These are phyloP conservation scores for Corbicula japonica DNA, from an alignment of 2,888 invertebrate genomes.

Conservation along the genomic window DNA sequence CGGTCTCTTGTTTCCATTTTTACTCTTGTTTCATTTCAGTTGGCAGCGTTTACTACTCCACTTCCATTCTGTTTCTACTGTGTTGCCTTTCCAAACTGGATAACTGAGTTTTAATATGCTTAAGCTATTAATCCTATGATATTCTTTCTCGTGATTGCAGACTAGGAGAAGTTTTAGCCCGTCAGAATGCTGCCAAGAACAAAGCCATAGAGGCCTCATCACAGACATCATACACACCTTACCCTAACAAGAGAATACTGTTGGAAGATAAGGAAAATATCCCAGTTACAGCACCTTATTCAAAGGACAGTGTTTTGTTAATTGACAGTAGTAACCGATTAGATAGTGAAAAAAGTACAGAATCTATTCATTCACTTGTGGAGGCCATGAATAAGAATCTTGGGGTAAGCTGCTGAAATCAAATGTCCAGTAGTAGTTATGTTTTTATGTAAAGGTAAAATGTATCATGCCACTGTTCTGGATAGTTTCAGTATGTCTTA, in stretches of 20 bases:
- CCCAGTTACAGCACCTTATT: constrained; percentile 11
- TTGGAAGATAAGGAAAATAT: constrained; percentile 71
- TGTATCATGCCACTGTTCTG: too few relatives aligned
- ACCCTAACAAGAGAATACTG: constrained; percentile 12
- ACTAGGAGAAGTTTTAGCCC: constrained; percentile 76
- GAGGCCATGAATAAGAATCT: constrained; percentile 81
- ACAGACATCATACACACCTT: constrained; percentile 15
- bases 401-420: constrained; percentile 82
- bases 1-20: not conserved
- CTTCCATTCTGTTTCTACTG: not conserved
- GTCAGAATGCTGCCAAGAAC: constrained; percentile 65
- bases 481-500: too few relatives aligned
- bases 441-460: too few relatives aligned
- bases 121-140: too few relatives aligned
- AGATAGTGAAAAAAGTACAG: constrained; percentile 13
- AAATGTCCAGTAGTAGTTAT: too few relatives aligned
- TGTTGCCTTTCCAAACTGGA: too few relatives aligned
- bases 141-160: constrained; percentile 51
- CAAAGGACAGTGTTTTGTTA: not conserved
- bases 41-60: not conserved
- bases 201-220: constrained; percentile 20
- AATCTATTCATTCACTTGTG: constrained; percentile 78
- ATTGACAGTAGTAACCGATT: not conserved
- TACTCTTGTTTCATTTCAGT: not conserved
- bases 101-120: too few relatives aligned